These are phyloP conservation scores for Pogonocherus hispidulus DNA, from an alignment of 2,888 invertebrate species.

Conservation along the genomic window DNA sequence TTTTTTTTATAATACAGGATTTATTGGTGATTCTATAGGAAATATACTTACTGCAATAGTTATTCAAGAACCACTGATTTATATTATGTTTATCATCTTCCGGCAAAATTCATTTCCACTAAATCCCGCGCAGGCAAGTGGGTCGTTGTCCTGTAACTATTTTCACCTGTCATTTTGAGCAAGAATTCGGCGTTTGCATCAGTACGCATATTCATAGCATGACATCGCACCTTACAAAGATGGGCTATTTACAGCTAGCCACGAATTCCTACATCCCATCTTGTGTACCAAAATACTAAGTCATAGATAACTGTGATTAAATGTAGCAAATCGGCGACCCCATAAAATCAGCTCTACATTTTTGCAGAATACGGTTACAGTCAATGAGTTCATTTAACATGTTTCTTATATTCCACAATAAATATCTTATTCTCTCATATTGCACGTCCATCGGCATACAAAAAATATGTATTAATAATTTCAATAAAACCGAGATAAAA, in stretches of 20 bases:
- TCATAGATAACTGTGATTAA: constrained; percentile 1
- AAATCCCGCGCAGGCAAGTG: constrained; percentile 24
- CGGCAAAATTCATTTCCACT: not conserved
- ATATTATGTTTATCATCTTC: not conserved
- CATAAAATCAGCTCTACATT: constrained; percentile 10
- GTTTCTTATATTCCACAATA: too few species aligned
- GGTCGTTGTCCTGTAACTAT: constrained; percentile 44
- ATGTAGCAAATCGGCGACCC: constrained; percentile 5
- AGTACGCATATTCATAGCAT: constrained; percentile 1
- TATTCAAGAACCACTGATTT: too few species aligned
- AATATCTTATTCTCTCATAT: too few species aligned
- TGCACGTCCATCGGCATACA: too few species aligned
- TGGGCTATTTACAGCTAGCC: constrained; percentile 27
- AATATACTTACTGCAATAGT: too few species aligned
- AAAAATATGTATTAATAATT: too few species aligned
- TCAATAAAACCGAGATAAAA: too few species aligned
- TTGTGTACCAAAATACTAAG: too few species aligned
- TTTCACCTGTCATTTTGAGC: constrained; percentile 40
- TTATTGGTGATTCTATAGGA: too few species aligned
- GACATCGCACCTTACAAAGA: constrained; percentile 18
- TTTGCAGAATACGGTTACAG: too few species aligned
- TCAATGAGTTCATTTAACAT: too few species aligned
- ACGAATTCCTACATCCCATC: constrained; percentile 3
- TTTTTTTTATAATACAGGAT: too few species aligned
- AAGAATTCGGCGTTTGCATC: constrained; percentile 1